Evolutionary conservation across 2,113 vertebrate species (phyloP), one percentile per base, ranked within the genome.

Genomic region (Amazona vittata): DNA sequence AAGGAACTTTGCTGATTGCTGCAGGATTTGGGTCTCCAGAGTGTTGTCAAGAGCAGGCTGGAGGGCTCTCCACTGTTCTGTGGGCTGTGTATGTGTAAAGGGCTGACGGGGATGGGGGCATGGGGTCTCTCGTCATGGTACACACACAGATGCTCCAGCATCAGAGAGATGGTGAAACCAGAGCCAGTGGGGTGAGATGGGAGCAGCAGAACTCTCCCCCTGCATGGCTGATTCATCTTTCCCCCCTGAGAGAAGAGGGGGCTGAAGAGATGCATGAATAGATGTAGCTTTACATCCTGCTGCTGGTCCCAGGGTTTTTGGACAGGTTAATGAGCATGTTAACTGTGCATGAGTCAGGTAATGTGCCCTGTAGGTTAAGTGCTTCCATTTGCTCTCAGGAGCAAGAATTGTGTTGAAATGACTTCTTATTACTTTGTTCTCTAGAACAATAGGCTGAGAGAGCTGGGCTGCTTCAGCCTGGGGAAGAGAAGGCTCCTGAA

Each of bases 91-190:
- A 2, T 3, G 10, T 22, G 41, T 22, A 35, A 49, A 18, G 71
- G 46, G 29, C 15, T 55, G 62, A 15, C 15, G 57, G 59, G 46
- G 19, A 6, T 7, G 35, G 33, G 14, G 16, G 15, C 35, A 17
- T 5, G 10, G 10, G 19, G 3, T 24, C 26, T 71, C 15, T 25
- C 3, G 0, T 14, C 59, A 3, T 5, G 33, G 16, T 49, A 5
- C 0, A 15, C 35, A 20, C 20, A 6, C 1, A 29, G 65, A 20
- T 1, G 13, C 41, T 44, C 46, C 46, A 55, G 86, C 35, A 12
- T 6, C 8, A 1, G 3, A 3, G 33, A 55, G 28, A 1, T 0
- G 8, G 24, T 33, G 65, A 8, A 49, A 76, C 49, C 1, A 11
- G 70, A 82, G 70, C 22, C 2, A 9, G 44, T 25, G 44, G 37